These are phyloP conservation scores for Sphaerodactylus townsendi DNA, from an alignment of 2,113 vertebrate genomes.

Conservation along the genomic window DNA sequence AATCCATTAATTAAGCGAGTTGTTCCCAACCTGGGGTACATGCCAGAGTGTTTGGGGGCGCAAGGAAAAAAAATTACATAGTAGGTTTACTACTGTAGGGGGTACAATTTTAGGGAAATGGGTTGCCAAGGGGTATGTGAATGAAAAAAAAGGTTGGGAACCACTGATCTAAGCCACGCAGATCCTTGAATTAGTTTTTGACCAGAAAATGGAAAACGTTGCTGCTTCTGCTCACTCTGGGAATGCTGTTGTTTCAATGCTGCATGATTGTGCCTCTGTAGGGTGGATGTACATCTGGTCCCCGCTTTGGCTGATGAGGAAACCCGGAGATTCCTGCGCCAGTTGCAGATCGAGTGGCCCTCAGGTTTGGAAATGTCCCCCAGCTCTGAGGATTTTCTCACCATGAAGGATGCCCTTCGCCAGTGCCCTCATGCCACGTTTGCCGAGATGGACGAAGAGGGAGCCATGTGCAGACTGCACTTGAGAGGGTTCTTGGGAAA, in stretches of 20 bases:
- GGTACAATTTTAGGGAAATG: too few relatives aligned
- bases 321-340: constrained; percentile 72
- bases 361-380: constrained; percentile 30
- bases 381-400: constrained; percentile 56
- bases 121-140: too few relatives aligned
- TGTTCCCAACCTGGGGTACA: too few relatives aligned
- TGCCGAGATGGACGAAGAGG: background rate
- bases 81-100: too few relatives aligned
- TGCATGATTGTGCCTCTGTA: constrained; percentile 10
- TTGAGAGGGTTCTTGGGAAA: constrained; percentile 81
- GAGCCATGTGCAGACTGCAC: constrained; percentile 57
- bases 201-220: background rate
- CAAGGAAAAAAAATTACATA: too few relatives aligned
- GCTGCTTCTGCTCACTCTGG: background rate
- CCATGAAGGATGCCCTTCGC: constrained; percentile 72
- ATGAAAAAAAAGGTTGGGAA: too few relatives aligned
- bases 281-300: constrained; percentile 76
- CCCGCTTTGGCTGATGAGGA: constrained; percentile 75
- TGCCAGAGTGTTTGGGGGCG: too few relatives aligned
- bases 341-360: constrained; percentile 84
- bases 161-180: too few relatives aligned
- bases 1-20: too few relatives aligned
- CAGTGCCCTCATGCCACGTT: constrained; percentile 49
- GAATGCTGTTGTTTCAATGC: background rate
- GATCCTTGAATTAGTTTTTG: background rate